Conservation (phyloP, 2,888 invertebrate species). For the Brachynemurus nebulosus region DNA sequence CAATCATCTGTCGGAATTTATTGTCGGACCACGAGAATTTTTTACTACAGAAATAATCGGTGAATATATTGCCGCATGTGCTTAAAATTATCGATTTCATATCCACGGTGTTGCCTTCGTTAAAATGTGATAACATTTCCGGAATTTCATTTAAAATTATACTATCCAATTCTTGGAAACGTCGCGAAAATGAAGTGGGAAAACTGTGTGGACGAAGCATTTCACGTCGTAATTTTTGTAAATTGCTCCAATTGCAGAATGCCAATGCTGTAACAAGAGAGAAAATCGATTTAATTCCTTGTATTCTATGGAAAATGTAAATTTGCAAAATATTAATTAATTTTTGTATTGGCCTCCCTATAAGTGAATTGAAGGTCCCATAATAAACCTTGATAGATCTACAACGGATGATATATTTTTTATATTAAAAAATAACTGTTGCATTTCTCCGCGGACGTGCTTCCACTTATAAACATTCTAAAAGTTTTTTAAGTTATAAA, state of each 20-base stretch:
- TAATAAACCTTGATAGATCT: too few species aligned
- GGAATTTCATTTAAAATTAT: slow-evolving; percentile 33
- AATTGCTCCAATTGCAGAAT: slow-evolving; percentile 53
- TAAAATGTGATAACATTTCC: slow-evolving; percentile 24
- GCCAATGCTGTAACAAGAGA: slow-evolving; percentile 40
- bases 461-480: too few species aligned
- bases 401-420: too few species aligned
- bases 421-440: too few species aligned
- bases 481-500: too few species aligned
- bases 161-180: slow-evolving; percentile 36
- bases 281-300: slow-evolving; percentile 6
- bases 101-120: slow-evolving; percentile 20
- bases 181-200: slow-evolving; percentile 39
- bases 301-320: too few species aligned
- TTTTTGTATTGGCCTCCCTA: too few species aligned
- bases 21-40: slow-evolving; percentile 32
- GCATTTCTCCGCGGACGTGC: too few species aligned
- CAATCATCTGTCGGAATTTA: slow-evolving; percentile 35
- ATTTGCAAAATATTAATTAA: too few species aligned
- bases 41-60: slow-evolving; percentile 43
- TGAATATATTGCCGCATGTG: slow-evolving; percentile 45
- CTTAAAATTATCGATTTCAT: slow-evolving; percentile 36
- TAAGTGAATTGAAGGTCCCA: too few species aligned
- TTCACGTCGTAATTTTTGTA: slow-evolving; percentile 44
- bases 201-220: slow-evolving; percentile 43